Evolutionary conservation across 2,113 vertebrate species (phyloP).

Genomic region (Laticauda laticaudata): DNA sequence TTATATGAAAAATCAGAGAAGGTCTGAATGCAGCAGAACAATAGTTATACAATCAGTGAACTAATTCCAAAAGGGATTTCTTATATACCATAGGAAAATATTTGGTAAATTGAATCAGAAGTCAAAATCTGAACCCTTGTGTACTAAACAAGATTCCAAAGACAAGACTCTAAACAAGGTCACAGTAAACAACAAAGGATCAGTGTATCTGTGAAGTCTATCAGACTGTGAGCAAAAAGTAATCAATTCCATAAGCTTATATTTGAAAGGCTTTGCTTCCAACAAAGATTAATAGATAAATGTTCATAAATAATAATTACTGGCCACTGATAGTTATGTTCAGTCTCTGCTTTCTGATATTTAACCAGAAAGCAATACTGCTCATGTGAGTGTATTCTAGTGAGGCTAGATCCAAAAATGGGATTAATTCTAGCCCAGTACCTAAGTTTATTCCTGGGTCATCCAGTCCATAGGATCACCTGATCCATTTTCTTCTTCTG

Average conservation of each 20-base stretch:
- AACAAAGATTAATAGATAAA: neutral
- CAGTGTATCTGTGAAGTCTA: neutral
- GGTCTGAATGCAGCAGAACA: neutral
- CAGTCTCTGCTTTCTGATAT: neutral
- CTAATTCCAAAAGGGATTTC: neutral
- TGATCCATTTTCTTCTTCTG: neutral
- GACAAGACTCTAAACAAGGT: neutral
- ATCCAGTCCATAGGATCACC: neutral
- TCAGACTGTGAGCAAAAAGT: neutral
- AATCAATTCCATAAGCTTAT: neutral
- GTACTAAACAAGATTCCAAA: neutral
- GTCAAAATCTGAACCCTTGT: neutral
- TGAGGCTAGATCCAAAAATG: neutral
- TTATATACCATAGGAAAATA: neutral
- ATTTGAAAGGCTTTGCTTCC: neutral
- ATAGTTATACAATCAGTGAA: neutral
- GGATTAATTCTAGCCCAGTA: neutral
- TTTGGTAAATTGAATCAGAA: neutral
- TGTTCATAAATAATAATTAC: neutral
- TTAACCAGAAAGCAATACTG: neutral
- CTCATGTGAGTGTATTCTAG: neutral
- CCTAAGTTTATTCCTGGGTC: neutral
- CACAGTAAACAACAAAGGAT: neutral
- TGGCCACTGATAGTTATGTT: neutral
- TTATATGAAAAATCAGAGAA: neutral